Conservation (phyloP, 1,140 invertebrate genomes). For the Phymorhynchus buccinoides region DNA sequence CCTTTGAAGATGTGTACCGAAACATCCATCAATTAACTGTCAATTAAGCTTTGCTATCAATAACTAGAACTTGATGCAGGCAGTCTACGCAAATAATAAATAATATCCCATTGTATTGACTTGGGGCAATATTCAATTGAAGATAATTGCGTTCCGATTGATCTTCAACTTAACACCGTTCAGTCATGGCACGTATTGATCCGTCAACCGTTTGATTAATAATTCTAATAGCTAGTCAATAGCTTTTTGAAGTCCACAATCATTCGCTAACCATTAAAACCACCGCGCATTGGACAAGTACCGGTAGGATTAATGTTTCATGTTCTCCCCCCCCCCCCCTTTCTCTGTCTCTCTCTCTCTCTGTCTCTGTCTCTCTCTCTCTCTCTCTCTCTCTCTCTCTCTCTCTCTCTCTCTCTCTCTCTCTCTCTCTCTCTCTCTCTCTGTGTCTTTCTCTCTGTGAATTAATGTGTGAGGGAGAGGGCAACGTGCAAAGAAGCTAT, state of each 20-base stretch:
- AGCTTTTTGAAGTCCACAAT: background rate
- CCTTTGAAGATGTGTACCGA: too few relatives aligned
- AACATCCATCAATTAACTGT: too few relatives aligned
- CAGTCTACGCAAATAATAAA: too few relatives aligned
- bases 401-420: too few relatives aligned
- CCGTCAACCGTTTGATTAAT: background rate
- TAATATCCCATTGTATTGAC: too few relatives aligned
- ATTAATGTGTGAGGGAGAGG: too few relatives aligned
- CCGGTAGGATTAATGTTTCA: background rate
- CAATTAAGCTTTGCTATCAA: too few relatives aligned
- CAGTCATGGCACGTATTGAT: background rate
- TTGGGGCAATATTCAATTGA: too few relatives aligned
- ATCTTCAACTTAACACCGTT: background rate
- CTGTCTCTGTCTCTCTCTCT: background rate
- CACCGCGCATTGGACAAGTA: background rate
- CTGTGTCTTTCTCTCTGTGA: background rate
- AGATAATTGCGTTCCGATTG: too few relatives aligned
- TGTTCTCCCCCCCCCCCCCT: too few relatives aligned
- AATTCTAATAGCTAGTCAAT: background rate
- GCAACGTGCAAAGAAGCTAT: too few relatives aligned
- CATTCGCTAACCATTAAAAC: background rate
- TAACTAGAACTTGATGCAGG: too few relatives aligned
- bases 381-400: background rate
- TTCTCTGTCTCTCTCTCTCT: background rate
- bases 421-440: background rate